These are phyloP conservation scores for Flexamia atlantica DNA, from an alignment of 2,888 invertebrate genomes.

Conservation along the genomic window DNA sequence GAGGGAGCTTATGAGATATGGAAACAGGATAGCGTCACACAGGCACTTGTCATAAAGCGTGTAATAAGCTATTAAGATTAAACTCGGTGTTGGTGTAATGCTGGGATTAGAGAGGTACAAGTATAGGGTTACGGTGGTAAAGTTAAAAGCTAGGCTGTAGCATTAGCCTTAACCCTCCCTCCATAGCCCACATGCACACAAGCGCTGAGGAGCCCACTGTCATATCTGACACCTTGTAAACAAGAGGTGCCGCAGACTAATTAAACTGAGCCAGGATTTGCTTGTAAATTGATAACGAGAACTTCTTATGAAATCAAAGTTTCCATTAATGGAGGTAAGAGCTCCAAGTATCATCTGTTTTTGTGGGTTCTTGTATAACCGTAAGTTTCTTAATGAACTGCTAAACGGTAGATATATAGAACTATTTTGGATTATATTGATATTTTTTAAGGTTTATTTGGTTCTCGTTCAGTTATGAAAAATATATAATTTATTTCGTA, in stretches of 20 bases:
- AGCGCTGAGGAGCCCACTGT: not conserved
- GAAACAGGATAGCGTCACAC: slow-evolving; percentile 9
- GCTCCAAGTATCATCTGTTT: too few species aligned
- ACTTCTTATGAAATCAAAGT: too few species aligned
- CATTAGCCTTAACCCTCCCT: not conserved
- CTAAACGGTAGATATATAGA: too few species aligned
- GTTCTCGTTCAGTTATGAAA: too few species aligned
- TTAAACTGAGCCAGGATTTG: not conserved
- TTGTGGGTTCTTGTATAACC: too few species aligned
- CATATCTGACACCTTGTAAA: slow-evolving; percentile 24
- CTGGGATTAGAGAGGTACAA: slow-evolving; percentile 14
- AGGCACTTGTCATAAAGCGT: slow-evolving; percentile 1
- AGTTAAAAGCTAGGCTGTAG: slow-evolving; percentile 14
- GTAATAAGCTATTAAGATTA: slow-evolving; percentile 15
- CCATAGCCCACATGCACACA: not conserved
- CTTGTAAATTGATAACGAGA: slow-evolving; percentile 8
- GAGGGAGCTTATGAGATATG: not conserved
- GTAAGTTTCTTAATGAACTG: too few species aligned
- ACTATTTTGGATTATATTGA: too few species aligned
- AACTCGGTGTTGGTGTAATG: not conserved
- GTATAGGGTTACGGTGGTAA: slow-evolving; percentile 13
- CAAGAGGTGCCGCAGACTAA: slow-evolving; percentile 3
- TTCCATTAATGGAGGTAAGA: too few species aligned
- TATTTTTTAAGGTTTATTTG: too few species aligned
- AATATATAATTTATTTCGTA: too few species aligned